Base-by-base conservation (phyloP, 1,140 invertebrate species). In the Drosophila sucinea region DNA sequence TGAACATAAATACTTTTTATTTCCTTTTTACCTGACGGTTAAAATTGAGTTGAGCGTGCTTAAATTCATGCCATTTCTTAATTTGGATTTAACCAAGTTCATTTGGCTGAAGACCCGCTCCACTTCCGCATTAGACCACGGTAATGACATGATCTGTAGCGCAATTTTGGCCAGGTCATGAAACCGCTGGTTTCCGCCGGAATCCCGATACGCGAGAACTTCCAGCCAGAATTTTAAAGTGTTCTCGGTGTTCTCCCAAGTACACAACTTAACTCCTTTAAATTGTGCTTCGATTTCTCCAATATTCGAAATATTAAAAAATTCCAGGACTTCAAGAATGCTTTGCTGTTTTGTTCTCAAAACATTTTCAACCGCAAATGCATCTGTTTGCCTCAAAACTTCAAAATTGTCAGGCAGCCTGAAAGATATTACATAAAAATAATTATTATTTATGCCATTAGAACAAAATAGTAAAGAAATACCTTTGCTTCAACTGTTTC, bases 241-340 rank as follows among this genome's bases (percentile, higher is more conserved):
- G 38, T 40, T 40, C 38, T 40, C 38, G 38, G 38, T 40, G 38
- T 40, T 40, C 11, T 40, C 38, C 38, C 38, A 40, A 35, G 33
- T 33, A 35, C 33, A 35, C 33, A 35, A 35, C 33, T 35, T 35
- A 35, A 35, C 33, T 40, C 38, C 38, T 40, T 40, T 40, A 40
- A 40, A 40, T 3, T 40, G 38, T 40, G 38, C 38, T 40, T 40
- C 38, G 38, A 40, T 40, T 40, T 40, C 11, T 40, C 38, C 38
- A 40, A 40, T 40, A 40, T 40, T 40, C 38, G 38, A 40, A 40
- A 40, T 40, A 40, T 40, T 40, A 40, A 40, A 40, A n/a, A 40
- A 40, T 40, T 40, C 38, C 11, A 40, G 38, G 38, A 40, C 11
- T 40, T 40, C 38, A n/a, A 40, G 38, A 40, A 40, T 40, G 38